Evolutionary conservation across 2,888 invertebrate genomes (phyloP).

Genomic region (Vesta saturnalis): DNA sequence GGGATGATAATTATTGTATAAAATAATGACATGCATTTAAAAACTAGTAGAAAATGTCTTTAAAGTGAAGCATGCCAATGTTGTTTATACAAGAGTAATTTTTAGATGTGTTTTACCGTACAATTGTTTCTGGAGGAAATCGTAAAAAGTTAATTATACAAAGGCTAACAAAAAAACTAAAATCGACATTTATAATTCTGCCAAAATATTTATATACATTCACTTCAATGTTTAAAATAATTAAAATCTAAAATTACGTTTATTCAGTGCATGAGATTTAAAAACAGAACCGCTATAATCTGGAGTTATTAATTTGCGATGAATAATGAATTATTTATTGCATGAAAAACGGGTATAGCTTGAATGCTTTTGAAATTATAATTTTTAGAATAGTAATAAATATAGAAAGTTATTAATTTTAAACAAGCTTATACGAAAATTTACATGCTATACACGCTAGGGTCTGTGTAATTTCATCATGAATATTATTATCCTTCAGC

Average conservation of each 20-base stretch:
- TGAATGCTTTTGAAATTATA: constrained; percentile 7
- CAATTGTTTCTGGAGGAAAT: not conserved
- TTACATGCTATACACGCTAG: constrained; percentile 6
- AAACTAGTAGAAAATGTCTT: not conserved
- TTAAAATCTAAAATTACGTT: not conserved
- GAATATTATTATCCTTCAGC: not conserved
- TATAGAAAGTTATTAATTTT: constrained; percentile 12
- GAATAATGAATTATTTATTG: constrained; percentile 21
- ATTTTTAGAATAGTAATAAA: constrained; percentile 15
- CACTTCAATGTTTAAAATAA: not conserved
- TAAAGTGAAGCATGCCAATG: constrained; percentile 1
- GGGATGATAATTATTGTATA: no score
- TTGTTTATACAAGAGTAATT: not conserved
- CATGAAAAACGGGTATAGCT: not conserved
- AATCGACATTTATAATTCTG: not conserved
- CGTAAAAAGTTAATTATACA: not conserved
- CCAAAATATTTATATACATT: no score
- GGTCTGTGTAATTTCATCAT: not conserved
- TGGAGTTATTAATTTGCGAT: not conserved
- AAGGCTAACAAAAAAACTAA: not conserved
- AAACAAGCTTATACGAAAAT: constrained; percentile 21
- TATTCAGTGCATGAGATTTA: not conserved
- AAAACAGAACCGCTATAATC: constrained; percentile 1
- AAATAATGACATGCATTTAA: not conserved
- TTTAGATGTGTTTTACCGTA: not conserved